Base-by-base conservation (phyloP, 1,140 invertebrate species). In the Paramacrobiotus metropolitanus region DNA sequence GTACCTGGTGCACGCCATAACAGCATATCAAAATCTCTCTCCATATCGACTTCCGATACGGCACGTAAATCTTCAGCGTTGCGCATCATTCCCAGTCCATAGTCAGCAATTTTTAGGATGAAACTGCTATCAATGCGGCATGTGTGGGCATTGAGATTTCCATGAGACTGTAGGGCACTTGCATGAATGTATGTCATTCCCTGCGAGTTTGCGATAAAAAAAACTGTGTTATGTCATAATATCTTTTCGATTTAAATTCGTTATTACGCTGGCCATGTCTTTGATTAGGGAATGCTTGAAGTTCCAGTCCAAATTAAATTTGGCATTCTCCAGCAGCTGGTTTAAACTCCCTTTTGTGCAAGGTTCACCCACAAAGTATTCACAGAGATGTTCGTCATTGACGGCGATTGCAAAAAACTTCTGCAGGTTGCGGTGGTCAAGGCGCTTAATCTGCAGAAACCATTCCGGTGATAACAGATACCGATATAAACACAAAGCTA, bases 91-190 rank as follows among this genome's bases (percentile, higher is more conserved):
- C 83, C 80, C 2, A 98, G 74, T 1, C 94, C 94, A 71, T 97
- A 98, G 72, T 97, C 92, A 0, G 92, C 85, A 40, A 98, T 85
- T 78, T 98, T 98, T 1, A 98, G 76, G 0, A 95, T 90, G 71
- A 98, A 98, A 30, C 92, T 78, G 21, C 86, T 90, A 70, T 98
- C 93, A 0, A 99, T 91, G 0, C 98, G 86, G 72, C 94, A 98
- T 71, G 98, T 98, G 29, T 87, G 87, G 0, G 92, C 96, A 69
- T 93, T 97, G 4, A 99, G 75, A 68, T 86, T 86, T 0, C 93
- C 94, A 70, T 98, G 94, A 21, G 83, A 87, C 65, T 82, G 83
- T 2, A 98, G 82, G 65, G 90, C 85, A 44, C 83, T 20, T 20
- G 15, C 48, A 69, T 98, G 93, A 1, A 98, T 76, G 70, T 92